Conservation (phyloP, 1,140 invertebrate genomes). For the Venturia canescens region DNA sequence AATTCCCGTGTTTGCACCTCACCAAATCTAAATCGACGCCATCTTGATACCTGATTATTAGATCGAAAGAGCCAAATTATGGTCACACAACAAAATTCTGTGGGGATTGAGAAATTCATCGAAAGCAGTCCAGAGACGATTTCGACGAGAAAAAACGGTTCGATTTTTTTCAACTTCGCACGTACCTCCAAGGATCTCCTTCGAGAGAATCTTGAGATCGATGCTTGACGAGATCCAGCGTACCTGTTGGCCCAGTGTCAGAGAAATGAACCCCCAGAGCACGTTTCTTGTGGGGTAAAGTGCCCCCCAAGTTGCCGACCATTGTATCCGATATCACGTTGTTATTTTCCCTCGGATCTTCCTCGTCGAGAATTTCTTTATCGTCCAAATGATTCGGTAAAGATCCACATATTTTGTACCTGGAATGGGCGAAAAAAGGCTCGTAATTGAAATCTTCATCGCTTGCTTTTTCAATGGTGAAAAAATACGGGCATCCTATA, state of each 20-base stretch:
- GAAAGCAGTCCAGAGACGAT: no score
- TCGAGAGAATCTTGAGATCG: slow-evolving; percentile 72
- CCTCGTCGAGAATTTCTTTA: slow-evolving; percentile 74
- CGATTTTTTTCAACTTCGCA: slow-evolving; percentile 21
- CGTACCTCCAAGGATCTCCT: slow-evolving; percentile 75
- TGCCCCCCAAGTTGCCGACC: slow-evolving; percentile 79
- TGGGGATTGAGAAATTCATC: not conserved
- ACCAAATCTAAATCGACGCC: slow-evolving; percentile 66
- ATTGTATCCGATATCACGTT: slow-evolving; percentile 79
- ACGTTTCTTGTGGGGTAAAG: slow-evolving; percentile 79
- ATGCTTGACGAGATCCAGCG: slow-evolving; percentile 70
- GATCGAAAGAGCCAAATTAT: not conserved
- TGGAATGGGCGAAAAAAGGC: slow-evolving; percentile 53
- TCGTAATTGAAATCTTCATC: not conserved
- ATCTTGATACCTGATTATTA: slow-evolving; percentile 64
- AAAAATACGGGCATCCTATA: not conserved
- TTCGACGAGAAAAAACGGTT: no score
- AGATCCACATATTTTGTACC: slow-evolving; percentile 80
- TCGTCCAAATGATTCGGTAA: slow-evolving; percentile 86
- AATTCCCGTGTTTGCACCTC: slow-evolving; percentile 64
- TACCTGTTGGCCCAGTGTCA: slow-evolving; percentile 73
- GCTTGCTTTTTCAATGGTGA: not conserved
- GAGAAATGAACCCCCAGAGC: slow-evolving; percentile 74
- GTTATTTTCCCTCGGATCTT: slow-evolving; percentile 78
- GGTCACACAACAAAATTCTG: slow-evolving; percentile 1